Base-by-base conservation (phyloP, 2,888 invertebrate genomes). In the Melipona bicolor region DNA sequence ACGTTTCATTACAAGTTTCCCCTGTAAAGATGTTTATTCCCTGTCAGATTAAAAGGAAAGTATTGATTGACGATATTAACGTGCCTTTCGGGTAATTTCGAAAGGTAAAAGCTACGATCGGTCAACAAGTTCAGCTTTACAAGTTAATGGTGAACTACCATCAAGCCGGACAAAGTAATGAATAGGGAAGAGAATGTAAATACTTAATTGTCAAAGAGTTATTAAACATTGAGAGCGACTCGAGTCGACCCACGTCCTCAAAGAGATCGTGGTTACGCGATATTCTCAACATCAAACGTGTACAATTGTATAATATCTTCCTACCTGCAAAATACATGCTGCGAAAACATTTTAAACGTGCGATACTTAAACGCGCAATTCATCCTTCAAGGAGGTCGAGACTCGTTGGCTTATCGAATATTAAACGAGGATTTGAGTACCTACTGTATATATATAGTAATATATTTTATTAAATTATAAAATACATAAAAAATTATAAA, bases 341-440 rank as follows among this genome's bases (percentile, higher is more conserved):
- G 24, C 43, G 43, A 43, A 43, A 43, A 43, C 9, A 43, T 9
- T 43, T 43, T 43, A 43, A 43, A 43, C 43, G 43, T 43, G 43
- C 43, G 43, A 43, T 43, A 11, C 43, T 43, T 43, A 43, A 43
- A 43, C 43, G 43, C 9, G 43, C 43, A 43, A 9, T 43, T 43
- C 9, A 43, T 43, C 43, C 43, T 9, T 43, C 1, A 9, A 9
- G 43, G 69, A 69, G n/a, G 36, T 21, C n/a, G 36, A 54, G 54
- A 19, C 19, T 43, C 9, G 36, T 21, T 54, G 54, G 54, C 32
- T 54, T 36, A 24, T 69, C 36, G 32, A 54, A 62, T 49, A 59
- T 67, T 62, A 61, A 77, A 70, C 24, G 62, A 77, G 19, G 50
- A 68, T 75, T 68, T 59, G 67, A 43, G 43, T 11, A 9, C 43